Evolutionary conservation across 2,113 vertebrate genomes (phyloP), one percentile per base, ranked within the genome.

Genomic region (Aegotheles bennettii): DNA sequence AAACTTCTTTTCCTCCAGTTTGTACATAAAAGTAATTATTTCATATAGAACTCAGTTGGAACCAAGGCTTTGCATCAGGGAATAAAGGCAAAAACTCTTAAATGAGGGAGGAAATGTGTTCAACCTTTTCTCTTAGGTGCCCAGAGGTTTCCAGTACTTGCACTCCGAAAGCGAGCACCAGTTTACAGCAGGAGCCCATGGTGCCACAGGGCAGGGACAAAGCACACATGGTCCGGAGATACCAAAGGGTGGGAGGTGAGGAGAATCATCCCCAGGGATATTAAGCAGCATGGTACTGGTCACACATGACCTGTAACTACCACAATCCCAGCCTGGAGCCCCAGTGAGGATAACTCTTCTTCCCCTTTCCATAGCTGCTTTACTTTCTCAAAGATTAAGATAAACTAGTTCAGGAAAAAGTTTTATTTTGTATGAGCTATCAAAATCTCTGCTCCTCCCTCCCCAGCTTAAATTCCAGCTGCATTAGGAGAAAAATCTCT

Each of bases 11-110:
- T 40, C n/a, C 83, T 16, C 57, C 23, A 45, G 60, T 63, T 94
- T 83, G 80, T 85, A 73, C 91, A 74, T 9, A 59, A 89, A 91
- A 93, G 77, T 84, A 93, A 97, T 96, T 94, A 94, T 56, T 78
- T 68, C 84, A 70, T 26, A 10, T 4, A 65, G 33, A 87, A 78
- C 83, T 36, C 50, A 17, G 74, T 28, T 19, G 69, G 71, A 80
- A 42, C 60, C 57, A 43, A 70, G 90, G 42, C 40, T 81, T 87
- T 84, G 36, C 65, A 73, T 25, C 28, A 7, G 48, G 64, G 20
- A 86, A 48, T 26, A 70, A 90, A 70, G 57, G 53, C 90, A 91
- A 51, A 71, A 60, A 16, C 31, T 23, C 64, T 67, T 8, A 2
- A 57, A 31, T 5, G 1, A 6, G 28, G 17, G 36, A 20, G 21